Evolutionary conservation across 2,113 vertebrate species (phyloP).

Genomic region (Triplophysa tibetana): DNA sequence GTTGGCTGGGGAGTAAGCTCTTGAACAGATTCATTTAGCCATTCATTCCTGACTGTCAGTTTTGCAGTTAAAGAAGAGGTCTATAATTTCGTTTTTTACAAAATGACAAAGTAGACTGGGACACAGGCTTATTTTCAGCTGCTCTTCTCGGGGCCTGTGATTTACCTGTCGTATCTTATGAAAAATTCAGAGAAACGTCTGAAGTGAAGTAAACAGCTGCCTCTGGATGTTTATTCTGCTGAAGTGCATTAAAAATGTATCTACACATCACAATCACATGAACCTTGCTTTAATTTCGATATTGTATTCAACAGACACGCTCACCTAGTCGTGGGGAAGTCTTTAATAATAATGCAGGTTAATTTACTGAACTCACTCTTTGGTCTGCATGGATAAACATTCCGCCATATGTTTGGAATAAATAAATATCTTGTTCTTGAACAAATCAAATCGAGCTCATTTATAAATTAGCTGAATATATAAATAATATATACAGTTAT

Average conservation of each 20-base stretch:
- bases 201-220: constrained; percentile 23
- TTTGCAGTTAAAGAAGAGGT: neutral
- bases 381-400: neutral
- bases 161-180: constrained; percentile 31
- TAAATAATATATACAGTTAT: too few relatives aligned
- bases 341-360: neutral
- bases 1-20: neutral
- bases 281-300: constrained; percentile 1
- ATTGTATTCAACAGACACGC: neutral
- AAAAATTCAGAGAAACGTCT: constrained; percentile 25
- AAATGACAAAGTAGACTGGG: neutral
- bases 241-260: constrained; percentile 17
- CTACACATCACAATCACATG: constrained; percentile 14
- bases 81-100: constrained; percentile 1
- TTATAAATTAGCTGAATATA: too few relatives aligned
- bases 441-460: neutral
- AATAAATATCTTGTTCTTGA: neutral
- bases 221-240: constrained; percentile 16
- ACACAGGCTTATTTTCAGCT: neutral
- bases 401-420: neutral
- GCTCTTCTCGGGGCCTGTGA: neutral
- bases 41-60: neutral
- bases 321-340: neutral
- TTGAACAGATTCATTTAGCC: neutral
- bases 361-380: neutral